phyloP scores from a whole-genome alignment of 2,113 vertebrate genomes.

The Nothobranchius furzeri region DNA sequence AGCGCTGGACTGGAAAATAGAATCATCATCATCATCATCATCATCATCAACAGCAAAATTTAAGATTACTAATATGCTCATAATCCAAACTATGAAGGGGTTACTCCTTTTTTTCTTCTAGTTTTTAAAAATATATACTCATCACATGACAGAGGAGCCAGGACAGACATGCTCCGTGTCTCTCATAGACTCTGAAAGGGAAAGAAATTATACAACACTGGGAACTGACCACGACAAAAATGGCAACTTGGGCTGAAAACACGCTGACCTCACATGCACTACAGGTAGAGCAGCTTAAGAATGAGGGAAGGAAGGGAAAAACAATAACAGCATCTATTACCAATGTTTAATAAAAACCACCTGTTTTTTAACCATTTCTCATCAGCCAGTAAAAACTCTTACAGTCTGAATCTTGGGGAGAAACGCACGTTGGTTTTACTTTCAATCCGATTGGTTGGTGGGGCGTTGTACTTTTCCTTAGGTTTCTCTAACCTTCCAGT shows the following conservation, averaged over 20 bases:
- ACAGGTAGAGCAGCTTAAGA: slow-evolving; percentile 63
- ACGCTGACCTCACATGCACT: slow-evolving; percentile 68
- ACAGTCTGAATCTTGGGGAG: slow-evolving; percentile 18
- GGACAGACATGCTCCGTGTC: slow-evolving; percentile 69
- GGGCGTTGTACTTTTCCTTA: slow-evolving; percentile 64
- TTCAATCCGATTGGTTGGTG: neutral
- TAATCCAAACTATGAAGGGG: slow-evolving; percentile 70
- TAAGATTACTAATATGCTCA: slow-evolving; percentile 74
- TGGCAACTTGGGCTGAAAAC: slow-evolving; percentile 64
- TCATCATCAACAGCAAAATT: slow-evolving; percentile 66
- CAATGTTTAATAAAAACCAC: slow-evolving; percentile 23
- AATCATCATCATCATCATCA: slow-evolving; percentile 59
- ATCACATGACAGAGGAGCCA: slow-evolving; percentile 74
- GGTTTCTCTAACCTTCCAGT: slow-evolving; percentile 70
- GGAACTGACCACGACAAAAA: slow-evolving; percentile 74
- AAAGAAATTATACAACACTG: slow-evolving; percentile 73
- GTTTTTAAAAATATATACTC: slow-evolving; percentile 78
- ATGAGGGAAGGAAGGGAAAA: slow-evolving; percentile 35
- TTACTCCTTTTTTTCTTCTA: slow-evolving; percentile 55
- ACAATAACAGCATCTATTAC: slow-evolving; percentile 46
- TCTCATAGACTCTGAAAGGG: slow-evolving; percentile 70
- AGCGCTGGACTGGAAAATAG: slow-evolving; percentile 74
- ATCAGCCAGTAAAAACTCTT: neutral
- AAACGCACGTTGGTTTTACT: slow-evolving; percentile 34
- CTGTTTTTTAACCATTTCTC: neutral